Percentiles rank a stretch among this genome's conserved stretches.
phyloP scores from a whole-genome alignment of 2,113 vertebrate species.

The Heptranchias perlo region DNA sequence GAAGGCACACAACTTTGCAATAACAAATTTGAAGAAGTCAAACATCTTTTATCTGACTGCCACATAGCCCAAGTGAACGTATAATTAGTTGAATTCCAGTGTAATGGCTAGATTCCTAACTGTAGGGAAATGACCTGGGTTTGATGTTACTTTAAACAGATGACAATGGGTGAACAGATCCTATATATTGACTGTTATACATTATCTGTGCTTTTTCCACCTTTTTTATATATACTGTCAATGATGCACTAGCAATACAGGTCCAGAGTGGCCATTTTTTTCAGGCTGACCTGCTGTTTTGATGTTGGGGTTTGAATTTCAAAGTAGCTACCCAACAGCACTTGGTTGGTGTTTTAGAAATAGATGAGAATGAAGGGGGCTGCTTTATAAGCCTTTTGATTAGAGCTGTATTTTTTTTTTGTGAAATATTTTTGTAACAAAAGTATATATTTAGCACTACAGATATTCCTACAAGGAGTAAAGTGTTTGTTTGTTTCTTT shows the following conservation, averaged over 20 bases:
- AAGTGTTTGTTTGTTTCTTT: neutral
- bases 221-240: neutral
- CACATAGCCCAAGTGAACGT: neutral
- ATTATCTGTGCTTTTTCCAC: neutral
- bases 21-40: neutral
- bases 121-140: neutral
- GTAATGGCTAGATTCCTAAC: no score
- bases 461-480: neutral
- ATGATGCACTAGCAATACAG: neutral
- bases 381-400: neutral
- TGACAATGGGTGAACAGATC: neutral
- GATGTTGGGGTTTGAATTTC: neutral
- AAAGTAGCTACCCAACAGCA: neutral
- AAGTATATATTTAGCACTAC: neutral
- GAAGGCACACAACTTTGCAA: neutral
- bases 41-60: neutral
- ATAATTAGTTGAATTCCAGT: neutral
- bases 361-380: neutral
- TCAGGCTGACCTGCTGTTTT: neutral
- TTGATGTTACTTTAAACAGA: neutral
- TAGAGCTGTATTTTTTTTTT: neutral
- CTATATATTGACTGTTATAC: neutral
- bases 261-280: neutral
- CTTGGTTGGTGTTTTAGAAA: neutral
- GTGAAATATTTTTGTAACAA: neutral